A percentile compares a stretch with the other conserved stretches of the same genome.
phyloP scores from a whole-genome alignment of 2,797 vertebrate genomes.

The Darevskia mixta region DNA sequence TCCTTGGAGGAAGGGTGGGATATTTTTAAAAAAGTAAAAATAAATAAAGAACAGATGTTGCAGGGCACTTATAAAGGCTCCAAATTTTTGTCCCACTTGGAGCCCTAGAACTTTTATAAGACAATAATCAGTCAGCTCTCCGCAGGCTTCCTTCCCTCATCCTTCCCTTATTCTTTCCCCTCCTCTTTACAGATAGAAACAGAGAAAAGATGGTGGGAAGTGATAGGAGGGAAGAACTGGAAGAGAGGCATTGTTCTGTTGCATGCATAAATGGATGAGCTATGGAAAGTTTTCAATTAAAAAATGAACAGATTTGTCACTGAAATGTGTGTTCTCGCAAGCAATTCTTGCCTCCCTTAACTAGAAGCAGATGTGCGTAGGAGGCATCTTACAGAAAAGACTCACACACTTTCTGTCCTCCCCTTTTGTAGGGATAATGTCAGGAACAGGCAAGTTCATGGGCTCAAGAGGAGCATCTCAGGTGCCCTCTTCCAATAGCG shows the following conservation, averaged over 20 bases:
- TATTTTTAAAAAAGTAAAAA: neutral
- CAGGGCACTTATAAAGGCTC: neutral
- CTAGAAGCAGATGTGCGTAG: constrained; percentile 33
- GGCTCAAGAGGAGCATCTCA: constrained; percentile 10
- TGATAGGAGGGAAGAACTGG: neutral
- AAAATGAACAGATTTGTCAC: constrained; percentile 29
- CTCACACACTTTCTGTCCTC: constrained; percentile 3
- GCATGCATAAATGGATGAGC: neutral
- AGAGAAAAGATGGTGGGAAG: neutral
- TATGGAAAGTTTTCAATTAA: constrained; percentile 22
- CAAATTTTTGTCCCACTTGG: neutral
- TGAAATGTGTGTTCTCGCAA: constrained; percentile 24
- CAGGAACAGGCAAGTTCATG: neutral
- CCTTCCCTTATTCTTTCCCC: no score
- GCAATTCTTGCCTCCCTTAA: neutral
- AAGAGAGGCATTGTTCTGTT: neutral
- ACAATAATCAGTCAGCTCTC: neutral
- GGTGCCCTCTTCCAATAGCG: neutral
- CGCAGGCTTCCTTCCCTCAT: neutral
- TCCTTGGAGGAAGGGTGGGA: neutral
- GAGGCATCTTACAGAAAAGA: constrained; percentile 31
- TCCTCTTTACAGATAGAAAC: neutral
- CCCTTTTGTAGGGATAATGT: constrained; percentile 20
- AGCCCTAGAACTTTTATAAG: neutral
- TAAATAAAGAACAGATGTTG: neutral